Evolutionary conservation across 2,888 invertebrate genomes (phyloP), one percentile per base, ranked within the genome.

Genomic region (Chrysina gloriosa): DNA sequence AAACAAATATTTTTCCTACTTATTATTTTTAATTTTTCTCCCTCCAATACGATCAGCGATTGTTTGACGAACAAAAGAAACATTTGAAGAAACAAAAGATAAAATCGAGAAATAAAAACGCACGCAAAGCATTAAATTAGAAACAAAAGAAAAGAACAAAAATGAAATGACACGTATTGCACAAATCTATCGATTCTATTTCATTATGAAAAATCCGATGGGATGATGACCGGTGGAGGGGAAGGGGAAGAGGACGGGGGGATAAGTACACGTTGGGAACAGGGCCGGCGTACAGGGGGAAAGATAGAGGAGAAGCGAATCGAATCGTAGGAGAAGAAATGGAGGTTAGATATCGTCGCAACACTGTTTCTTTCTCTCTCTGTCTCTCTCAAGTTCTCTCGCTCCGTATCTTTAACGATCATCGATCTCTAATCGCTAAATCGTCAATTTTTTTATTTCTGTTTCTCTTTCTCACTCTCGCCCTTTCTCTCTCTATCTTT

Each of bases 111-210:
- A n/a, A n/a, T n/a, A n/a, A n/a, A n/a, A n/a, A n/a, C n/a, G n/a
- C n/a, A n/a, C n/a, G n/a, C n/a, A n/a, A n/a, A n/a, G n/a, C n/a
- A n/a, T n/a, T n/a, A 36, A 36, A 36, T 36, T 36, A n/a, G 2
- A 36, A 9, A n/a, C n/a, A n/a, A n/a, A n/a, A n/a, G n/a, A n/a
- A 34, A 34, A 3, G 11, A 4, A 1, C 14, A 36, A 36, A 9
- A 5, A 36, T 45, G 45, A 45, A 45, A 16, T 45, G 19, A 7
- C 19, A 2, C 21, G 14, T 36, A 11, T 36, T 36, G n/a, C 36
- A 36, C 36, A 11, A 36, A 36, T n/a, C n/a, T n/a, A n/a, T n/a
- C n/a, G n/a, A 36, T n/a, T 36, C 36, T 36, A 36, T 36, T 36
- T 36, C 14, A 7, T 11, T 9, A 34, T n/a, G 11, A 34, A 34